Conservation (phyloP, 2,113 vertebrate genomes). For the Seriola aureovittata region DNA sequence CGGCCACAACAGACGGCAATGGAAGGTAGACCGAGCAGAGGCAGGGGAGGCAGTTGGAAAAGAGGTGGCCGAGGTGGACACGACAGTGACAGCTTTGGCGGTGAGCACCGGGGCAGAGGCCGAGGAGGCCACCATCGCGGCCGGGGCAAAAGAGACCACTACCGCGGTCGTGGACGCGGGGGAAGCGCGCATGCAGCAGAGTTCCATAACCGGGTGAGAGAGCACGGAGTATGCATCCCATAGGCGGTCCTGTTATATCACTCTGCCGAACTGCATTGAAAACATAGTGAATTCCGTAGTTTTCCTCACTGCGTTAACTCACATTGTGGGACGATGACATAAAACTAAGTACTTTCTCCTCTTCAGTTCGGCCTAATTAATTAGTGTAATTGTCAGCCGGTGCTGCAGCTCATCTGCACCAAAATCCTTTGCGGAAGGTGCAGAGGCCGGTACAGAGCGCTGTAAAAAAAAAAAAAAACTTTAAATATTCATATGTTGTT, state of each 20-base stretch:
- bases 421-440: neutral
- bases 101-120: slow-evolving; percentile 77
- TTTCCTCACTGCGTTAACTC: neutral
- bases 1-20: slow-evolving; percentile 54
- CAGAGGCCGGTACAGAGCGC: neutral
- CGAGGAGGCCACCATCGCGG: slow-evolving; percentile 78
- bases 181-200: slow-evolving; percentile 27
- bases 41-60: slow-evolving; percentile 75
- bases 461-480: neutral
- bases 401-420: neutral
- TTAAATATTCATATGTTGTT: neutral
- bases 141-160: slow-evolving; percentile 76
- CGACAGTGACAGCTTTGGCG: slow-evolving; percentile 48
- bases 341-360: rapidly evolving
- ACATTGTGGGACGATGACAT: rapidly evolving
- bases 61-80: slow-evolving; percentile 71
- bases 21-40: slow-evolving; percentile 72
- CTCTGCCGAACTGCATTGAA: slow-evolving; percentile 3
- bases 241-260: neutral
- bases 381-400: neutral
- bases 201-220: slow-evolving; percentile 64
- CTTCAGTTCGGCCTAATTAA: slow-evolving; percentile 9
- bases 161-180: slow-evolving; percentile 78
- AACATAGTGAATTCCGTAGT: neutral
- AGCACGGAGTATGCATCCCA: neutral